These are phyloP conservation scores for Parapristionchus giblindavisi DNA, from an alignment of 2,888 invertebrate genomes.

Conservation along the genomic window DNA sequence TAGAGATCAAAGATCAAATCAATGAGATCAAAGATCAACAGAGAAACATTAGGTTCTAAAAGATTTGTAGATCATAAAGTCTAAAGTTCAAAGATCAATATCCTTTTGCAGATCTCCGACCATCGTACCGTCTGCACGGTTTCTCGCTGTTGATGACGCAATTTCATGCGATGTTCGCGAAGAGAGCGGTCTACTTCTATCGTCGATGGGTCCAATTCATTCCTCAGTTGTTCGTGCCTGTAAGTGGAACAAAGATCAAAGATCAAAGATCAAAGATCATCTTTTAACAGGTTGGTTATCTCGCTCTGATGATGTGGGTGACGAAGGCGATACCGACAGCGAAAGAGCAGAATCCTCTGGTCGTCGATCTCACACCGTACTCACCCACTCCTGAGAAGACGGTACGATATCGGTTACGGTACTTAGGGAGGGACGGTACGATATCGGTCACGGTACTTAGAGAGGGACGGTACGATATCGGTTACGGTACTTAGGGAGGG, in stretches of 20 bases:
- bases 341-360: constrained; percentile 43
- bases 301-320: constrained; percentile 50
- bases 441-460: no score
- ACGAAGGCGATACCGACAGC: constrained; percentile 43
- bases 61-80: no score
- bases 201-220: constrained; percentile 63
- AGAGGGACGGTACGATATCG: no score
- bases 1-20: neutral
- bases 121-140: constrained; percentile 47
- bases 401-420: neutral
- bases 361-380: constrained; percentile 41
- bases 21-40: no score
- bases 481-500: neutral
- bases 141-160: constrained; percentile 13
- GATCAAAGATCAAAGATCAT: neutral
- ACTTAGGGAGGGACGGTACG: no score
- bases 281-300: constrained; percentile 40
- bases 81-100: neutral
- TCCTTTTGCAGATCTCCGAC: constrained; percentile 3
- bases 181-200: constrained; percentile 58
- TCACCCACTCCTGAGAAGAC: constrained; percentile 27
- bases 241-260: constrained; percentile 27
- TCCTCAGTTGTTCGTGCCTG: constrained; percentile 60
- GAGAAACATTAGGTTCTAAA: no score
- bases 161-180: constrained; percentile 58